Evolutionary conservation across 2,797 vertebrate genomes (phyloP), one percentile per base, ranked within the genome.

Genomic region (Semaprochilodus insignis): DNA sequence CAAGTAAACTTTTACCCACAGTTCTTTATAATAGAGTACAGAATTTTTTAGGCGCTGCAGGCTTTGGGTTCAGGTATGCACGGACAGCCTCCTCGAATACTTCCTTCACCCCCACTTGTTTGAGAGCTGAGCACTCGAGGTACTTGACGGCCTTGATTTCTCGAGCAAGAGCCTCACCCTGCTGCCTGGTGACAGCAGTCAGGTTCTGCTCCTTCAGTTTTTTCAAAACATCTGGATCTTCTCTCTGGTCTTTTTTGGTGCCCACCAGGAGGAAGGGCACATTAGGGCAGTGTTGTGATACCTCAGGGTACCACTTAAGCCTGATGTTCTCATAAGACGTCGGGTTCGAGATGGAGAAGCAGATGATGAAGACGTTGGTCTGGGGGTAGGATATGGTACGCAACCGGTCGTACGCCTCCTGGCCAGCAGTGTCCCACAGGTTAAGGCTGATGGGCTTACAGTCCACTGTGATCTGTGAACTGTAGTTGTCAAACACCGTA

Each of bases 401-500:
- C 19, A 97, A 91, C 36, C 93, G 93, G 87, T 96, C 95, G 0
- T 97, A 96, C 7, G 96, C 95, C 89, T 96, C 95, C 87, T 95
- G 95, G 72, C 96, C 95, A 2, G 95, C 95, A 0, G 95, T 96
- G 91, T 97, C 95, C 94, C 93, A 94, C 74, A 97, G 89, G 87
- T 95, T 95, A 55, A 97, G 84, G 86, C 91, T 94, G 65, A 97
- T 87, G 19, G 91, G 95, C 90, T 94, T 93, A 84, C 93, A 90
- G 0, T 96, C 94, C 78, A 96, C 92, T 0, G 95, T 94, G 48
- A 94, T 93, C 91, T 96, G 96, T 52, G 96, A 94, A 0, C 96
- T 96, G 92, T 96, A 96, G 90, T 96, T 96, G 93, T 97, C 96
- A 27, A 96, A 97, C 85, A 96, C 96, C 0, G 96, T 97, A 89